Evolutionary conservation across 1,140 invertebrate species (phyloP).

Genomic region (Tetragnatha versicolor): DNA sequence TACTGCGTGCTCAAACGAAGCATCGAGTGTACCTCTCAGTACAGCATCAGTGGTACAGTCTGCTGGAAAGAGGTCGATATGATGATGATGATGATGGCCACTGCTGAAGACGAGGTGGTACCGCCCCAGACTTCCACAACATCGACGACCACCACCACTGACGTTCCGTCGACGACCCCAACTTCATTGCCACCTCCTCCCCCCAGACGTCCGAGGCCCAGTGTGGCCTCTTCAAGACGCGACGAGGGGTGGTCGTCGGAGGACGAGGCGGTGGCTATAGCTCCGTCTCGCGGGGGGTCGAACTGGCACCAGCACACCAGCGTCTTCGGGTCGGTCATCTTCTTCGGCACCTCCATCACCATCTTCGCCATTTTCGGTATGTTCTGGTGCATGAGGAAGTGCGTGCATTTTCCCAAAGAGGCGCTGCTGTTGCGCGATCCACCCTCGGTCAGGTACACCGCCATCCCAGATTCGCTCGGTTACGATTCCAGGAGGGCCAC

Average conservation of each 20-base stretch:
- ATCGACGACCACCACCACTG: not conserved
- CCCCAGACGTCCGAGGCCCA: not conserved
- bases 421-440: slow-evolving; percentile 49
- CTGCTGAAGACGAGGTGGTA: not conserved
- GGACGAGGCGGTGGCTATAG: not conserved
- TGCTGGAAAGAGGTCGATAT: slow-evolving; percentile 45
- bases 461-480: slow-evolving; percentile 46
- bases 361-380: slow-evolving; percentile 49
- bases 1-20: slow-evolving; percentile 17
- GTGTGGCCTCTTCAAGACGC: not conserved
- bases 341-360: slow-evolving; percentile 51
- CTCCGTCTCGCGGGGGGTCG: not conserved
- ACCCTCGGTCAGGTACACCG: slow-evolving; percentile 51
- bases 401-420: slow-evolving; percentile 54
- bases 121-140: not conserved
- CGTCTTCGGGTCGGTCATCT: slow-evolving; percentile 52
- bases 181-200: not conserved
- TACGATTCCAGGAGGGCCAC: slow-evolving; percentile 35
- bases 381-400: slow-evolving; percentile 46
- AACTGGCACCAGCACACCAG: slow-evolving; percentile 44
- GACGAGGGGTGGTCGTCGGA: not conserved
- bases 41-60: slow-evolving; percentile 4
- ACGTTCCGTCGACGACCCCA: not conserved
- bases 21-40: slow-evolving; percentile 29
- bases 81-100: not conserved